Evolutionary conservation across 2,113 vertebrate genomes (phyloP), one percentile per base, ranked within the genome.

Genomic region (Oriolus oriolus): DNA sequence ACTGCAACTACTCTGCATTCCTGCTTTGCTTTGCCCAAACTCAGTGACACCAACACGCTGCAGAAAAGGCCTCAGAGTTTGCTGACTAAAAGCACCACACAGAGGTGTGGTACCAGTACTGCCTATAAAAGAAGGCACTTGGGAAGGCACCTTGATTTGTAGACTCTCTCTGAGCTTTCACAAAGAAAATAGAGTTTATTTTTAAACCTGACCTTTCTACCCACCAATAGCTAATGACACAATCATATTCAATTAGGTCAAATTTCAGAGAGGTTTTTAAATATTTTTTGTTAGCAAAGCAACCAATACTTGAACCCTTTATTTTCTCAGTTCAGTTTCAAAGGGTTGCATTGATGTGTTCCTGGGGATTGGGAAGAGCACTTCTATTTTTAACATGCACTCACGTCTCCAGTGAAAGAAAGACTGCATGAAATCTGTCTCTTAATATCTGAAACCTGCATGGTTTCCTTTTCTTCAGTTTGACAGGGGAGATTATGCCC

Each of bases 401-500:
- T 80, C 37, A 7, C 1, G 10, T 94, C 81, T 90, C 27, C 85
- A 84, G 57, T 1, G 0, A 78, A 88, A 86, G 88, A 94, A 84
- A 84, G 52, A 52, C 86, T 2, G 2, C 69, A 70, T 35, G 69
- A 90, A 93, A 93, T 87, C 83, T 96, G 95, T 96, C 96, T 92
- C 90, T 96, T 96, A 96, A 65, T 82, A 96, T 96, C 93, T 95
- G 76, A 79, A 89, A 30, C 65, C 80, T 35, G 15, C 17, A 5
- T 16, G 60, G 73, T 81, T 94, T 82, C 80, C 86, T 90, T 96
- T 96, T 93, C 93, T 96, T 92, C 96, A 61, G 45, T 60, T 76
- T 97, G 95, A 96, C 95, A 96, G 65, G 53, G 39, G 61, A 96
- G 64, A 92, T 96, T 61, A 93, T 96, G 80, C 80, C 93, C 90